Base-by-base conservation (phyloP, 2,113 vertebrate genomes). In the Salvator merianae region DNA sequence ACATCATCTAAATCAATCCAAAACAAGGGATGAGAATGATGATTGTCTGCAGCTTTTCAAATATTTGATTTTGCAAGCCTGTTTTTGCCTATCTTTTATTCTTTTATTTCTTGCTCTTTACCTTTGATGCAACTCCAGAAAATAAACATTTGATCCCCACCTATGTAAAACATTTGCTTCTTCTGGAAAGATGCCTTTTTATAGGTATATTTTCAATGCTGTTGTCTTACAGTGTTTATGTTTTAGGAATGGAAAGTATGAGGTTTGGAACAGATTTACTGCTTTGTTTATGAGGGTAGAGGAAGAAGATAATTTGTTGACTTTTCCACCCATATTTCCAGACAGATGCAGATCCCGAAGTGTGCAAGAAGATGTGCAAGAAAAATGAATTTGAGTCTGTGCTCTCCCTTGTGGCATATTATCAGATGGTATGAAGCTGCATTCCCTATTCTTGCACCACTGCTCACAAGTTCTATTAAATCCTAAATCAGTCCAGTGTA, bases 361-460 rank as follows among this genome's bases (percentile, higher is more conserved):
- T 99, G 92, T 99, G 98, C 92, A 99, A 98, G 95, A 98, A 97
- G 91, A 99, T 99, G 99, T 99, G 98, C 94, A 97, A 97, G 94
- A 95, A 94, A 93, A 97, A 97, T 70, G 91, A 98, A 30, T 98
- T 93, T 53, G 98, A 99, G 93, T 97, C 98, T 0, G 95, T 99
- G 79, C 88, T 98, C 82, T 99, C 99, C 32, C 96, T 99, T 50
- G 97, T 99, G 88, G 96, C 98, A 0, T 99, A 99, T 92, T 99
- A 99, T 93, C 98, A 99, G 94, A 99, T 99, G 98, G 98, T 99
- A 95, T 96, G 95, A 88, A 88, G 53, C 62, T 85, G 26, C 66
- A 84, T 30, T 82, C 71, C 28, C 28, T 69, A 0, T 59, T 22
- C 14, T 69, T 55, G 50, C 84, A 83, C 36, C 7, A 40, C 36